A percentile compares a stretch with the other conserved stretches of the same genome.
phyloP scores from a whole-genome alignment of 2,888 invertebrate genomes.

The Clanis bilineata region DNA sequence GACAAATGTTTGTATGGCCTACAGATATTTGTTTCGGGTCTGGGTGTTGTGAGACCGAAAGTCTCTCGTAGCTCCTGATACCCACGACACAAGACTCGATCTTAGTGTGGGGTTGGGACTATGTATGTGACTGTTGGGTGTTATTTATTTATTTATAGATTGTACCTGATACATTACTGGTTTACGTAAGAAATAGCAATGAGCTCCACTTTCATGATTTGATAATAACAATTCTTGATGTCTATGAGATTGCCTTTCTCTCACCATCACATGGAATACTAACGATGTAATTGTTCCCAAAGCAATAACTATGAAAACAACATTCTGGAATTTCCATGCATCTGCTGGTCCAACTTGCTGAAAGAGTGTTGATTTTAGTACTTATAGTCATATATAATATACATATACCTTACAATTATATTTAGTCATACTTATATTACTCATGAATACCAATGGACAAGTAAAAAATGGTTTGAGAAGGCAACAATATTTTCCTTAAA shows the following conservation, averaged over 20 bases:
- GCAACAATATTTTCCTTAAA: not conserved
- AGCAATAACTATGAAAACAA: conserved; percentile 86
- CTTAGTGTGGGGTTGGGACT: too few species aligned
- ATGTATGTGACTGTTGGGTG: too few species aligned
- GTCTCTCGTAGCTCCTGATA: too few species aligned
- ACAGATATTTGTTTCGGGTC: too few species aligned
- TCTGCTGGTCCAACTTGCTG: conserved; percentile 86
- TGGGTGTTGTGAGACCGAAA: too few species aligned
- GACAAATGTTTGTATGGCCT: too few species aligned
- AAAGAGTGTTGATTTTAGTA: conserved; percentile 24
- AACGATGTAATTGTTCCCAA: conserved; percentile 85
- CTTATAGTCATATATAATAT: too few species aligned
- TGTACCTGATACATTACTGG: conserved; percentile 68
- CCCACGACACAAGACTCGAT: too few species aligned
- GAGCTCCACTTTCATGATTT: conserved; percentile 46
- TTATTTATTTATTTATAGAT: too few species aligned
- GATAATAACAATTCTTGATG: conserved; percentile 44
- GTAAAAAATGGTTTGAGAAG: too few species aligned
- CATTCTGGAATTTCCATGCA: conserved; percentile 84
- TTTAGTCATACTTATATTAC: not conserved
- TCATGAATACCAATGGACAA: too few species aligned
- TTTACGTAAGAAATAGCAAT: conserved; percentile 59
- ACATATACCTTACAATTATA: not conserved
- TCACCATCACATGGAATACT: conserved; percentile 87
- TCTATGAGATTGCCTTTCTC: conserved; percentile 73